These are phyloP conservation scores for Biston betularia DNA, from an alignment of 2,888 invertebrate genomes.

Conservation along the genomic window DNA sequence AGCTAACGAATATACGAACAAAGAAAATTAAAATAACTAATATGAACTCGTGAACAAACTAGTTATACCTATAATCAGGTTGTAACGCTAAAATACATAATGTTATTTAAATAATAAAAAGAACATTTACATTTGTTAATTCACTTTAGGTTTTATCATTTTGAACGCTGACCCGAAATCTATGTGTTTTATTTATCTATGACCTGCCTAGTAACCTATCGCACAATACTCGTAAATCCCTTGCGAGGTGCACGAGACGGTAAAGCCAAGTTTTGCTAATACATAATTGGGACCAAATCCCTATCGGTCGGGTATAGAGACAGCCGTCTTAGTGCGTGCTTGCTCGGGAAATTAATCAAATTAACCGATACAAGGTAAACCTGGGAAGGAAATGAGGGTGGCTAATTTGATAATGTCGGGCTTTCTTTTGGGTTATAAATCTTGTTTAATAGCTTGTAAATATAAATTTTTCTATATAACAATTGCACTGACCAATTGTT, in stretches of 20 bases:
- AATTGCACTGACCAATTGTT: too few species aligned
- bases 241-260: conserved; percentile 64
- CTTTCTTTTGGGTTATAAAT: conserved; percentile 38
- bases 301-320: conserved; percentile 73
- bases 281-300: conserved; percentile 83
- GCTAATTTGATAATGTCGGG: conserved; percentile 48
- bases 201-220: conserved; percentile 20
- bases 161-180: neutral
- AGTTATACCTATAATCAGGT: too few species aligned
- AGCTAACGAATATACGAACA: too few species aligned
- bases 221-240: conserved; percentile 63
- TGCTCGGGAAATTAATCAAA: conserved; percentile 80
- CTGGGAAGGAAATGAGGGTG: conserved; percentile 58
- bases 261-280: conserved; percentile 77
- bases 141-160: neutral
- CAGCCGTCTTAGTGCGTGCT: conserved; percentile 79
- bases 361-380: conserved; percentile 74
- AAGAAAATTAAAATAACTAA: too few species aligned
- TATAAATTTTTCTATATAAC: too few species aligned
- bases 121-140: neutral
- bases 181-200: neutral
- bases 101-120: too few species aligned
- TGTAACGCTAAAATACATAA: too few species aligned
- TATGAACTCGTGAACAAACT: too few species aligned
- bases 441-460: conserved; percentile 1